phyloP scores from a whole-genome alignment of 1,140 invertebrate genomes.

The Vanessa tameamea region DNA sequence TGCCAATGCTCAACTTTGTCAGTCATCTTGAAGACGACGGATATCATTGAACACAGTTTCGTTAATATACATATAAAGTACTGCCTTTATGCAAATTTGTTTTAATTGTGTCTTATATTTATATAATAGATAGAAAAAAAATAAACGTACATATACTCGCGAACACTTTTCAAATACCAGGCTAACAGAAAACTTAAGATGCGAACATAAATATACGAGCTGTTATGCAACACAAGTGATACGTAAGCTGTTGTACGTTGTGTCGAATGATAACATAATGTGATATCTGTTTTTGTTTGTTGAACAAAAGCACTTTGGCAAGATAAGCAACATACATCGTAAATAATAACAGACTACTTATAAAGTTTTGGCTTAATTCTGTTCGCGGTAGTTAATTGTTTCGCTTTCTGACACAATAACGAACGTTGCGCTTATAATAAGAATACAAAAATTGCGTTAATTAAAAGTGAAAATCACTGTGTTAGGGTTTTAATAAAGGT shows the following conservation, averaged over 20 bases:
- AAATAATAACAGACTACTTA: constrained; percentile 20
- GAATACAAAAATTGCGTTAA: no score
- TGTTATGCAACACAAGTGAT: constrained; percentile 16
- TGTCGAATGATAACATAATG: background rate
- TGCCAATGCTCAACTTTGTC: no score
- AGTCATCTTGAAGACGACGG: no score
- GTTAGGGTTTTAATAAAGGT: no score
- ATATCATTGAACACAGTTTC: no score
- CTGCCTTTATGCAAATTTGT: no score
- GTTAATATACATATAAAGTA: no score
- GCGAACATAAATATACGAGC: constrained; percentile 5
- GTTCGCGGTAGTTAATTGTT: constrained; percentile 18
- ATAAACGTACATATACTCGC: background rate
- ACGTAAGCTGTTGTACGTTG: background rate
- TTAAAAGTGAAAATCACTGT: no score
- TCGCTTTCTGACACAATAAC: background rate
- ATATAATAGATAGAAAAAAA: background rate
- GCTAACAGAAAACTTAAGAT: constrained; percentile 16
- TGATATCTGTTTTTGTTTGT: background rate
- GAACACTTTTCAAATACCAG: constrained; percentile 3
- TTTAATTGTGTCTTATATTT: no score
- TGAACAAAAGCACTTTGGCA: background rate
- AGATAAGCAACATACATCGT: constrained; percentile 5
- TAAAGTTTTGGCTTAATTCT: constrained; percentile 15
- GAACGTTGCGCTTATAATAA: no score